phyloP scores from a whole-genome alignment of 1,140 invertebrate species.

The Pseudomyrmex dendroicus region DNA sequence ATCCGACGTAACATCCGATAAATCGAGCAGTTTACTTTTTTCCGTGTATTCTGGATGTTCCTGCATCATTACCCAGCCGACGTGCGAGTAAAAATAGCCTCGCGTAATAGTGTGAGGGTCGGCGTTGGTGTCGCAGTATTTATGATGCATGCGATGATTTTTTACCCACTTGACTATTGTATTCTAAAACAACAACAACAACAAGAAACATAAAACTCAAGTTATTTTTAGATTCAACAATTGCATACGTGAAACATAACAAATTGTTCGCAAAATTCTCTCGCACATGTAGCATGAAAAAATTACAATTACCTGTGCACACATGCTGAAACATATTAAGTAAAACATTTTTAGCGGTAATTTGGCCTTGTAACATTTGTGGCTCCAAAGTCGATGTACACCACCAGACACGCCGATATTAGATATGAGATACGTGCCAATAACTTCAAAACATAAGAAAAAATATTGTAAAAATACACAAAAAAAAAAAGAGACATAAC shows the following conservation, averaged over 20 bases:
- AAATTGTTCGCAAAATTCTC: background rate
- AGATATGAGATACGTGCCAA: conserved; percentile 8
- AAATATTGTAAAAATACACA: background rate
- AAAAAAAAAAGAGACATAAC: too few relatives aligned
- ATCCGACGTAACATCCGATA: conserved; percentile 40
- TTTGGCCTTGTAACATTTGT: conserved; percentile 88
- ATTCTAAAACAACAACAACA: conserved; percentile 6
- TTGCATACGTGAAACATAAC: background rate
- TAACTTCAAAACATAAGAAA: conserved; percentile 11
- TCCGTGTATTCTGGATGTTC: conserved; percentile 49
- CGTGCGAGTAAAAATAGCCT: conserved; percentile 44
- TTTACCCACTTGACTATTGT: background rate
- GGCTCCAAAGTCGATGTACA: conserved; percentile 89
- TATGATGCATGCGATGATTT: conserved; percentile 46
- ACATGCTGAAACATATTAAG: conserved; percentile 66
- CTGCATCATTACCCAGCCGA: conserved; percentile 51
- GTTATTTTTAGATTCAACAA: background rate
- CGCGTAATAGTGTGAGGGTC: conserved; percentile 48
- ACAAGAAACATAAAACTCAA: background rate
- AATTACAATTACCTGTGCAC: conserved; percentile 36
- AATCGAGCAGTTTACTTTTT: conserved; percentile 33
- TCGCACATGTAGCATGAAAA: background rate
- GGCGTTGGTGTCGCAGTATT: conserved; percentile 48
- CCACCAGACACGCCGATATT: conserved; percentile 87
- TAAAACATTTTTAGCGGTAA: conserved; percentile 80